Conservation (phyloP, 2,888 invertebrate genomes). For the Geotrupes spiniger region DNA sequence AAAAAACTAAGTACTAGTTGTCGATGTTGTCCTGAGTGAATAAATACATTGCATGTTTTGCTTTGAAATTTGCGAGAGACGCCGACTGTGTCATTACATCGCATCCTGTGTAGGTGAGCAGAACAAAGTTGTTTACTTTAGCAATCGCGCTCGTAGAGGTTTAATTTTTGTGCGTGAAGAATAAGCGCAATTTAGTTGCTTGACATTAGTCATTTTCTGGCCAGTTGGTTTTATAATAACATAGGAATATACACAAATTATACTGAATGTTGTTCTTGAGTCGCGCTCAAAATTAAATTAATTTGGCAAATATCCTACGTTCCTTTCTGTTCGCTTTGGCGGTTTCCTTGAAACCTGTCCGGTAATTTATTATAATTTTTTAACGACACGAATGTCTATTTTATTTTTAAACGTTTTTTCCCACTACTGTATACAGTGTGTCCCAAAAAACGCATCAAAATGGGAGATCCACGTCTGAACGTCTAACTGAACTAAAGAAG, state of each 20-base stretch:
- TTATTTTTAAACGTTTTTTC: too few relatives aligned
- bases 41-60: constrained; percentile 3
- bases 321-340: too few relatives aligned
- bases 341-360: too few relatives aligned
- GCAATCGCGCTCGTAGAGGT: constrained; percentile 15
- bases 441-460: too few relatives aligned
- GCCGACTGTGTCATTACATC: constrained; percentile 1
- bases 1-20: neutral
- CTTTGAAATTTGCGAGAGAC: neutral
- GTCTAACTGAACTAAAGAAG: too few relatives aligned
- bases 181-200: constrained; percentile 18
- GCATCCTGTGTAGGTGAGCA: constrained; percentile 12
- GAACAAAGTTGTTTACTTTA: constrained; percentile 14
- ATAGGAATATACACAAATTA: constrained; percentile 8
- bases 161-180: constrained; percentile 17
- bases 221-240: constrained; percentile 21
- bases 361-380: too few relatives aligned
- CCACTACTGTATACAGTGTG: too few relatives aligned
- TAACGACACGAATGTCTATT: too few relatives aligned
- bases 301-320: too few relatives aligned
- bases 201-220: constrained; percentile 23
- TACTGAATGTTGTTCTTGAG: constrained; percentile 4
- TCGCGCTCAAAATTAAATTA: constrained; percentile 1
- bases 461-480: too few relatives aligned
- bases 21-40: neutral